Conservation (phyloP, 2,113 vertebrate species). For the Rana temporaria region DNA sequence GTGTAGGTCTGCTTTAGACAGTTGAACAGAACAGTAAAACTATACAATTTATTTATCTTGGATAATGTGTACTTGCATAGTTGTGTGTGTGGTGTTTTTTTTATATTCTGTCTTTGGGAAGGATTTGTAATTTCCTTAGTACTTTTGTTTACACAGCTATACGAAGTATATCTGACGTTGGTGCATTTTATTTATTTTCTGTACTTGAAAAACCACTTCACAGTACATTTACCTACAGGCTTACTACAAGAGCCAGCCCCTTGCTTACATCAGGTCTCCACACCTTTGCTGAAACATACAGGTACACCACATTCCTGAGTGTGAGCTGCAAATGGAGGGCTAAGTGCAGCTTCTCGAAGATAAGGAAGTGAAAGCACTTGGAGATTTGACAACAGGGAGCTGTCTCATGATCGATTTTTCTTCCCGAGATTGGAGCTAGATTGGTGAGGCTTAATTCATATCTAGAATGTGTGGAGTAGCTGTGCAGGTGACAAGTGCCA, state of each 20-base stretch:
- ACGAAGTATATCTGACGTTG: neutral
- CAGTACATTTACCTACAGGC: neutral
- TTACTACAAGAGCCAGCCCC: neutral
- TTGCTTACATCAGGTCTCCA: neutral
- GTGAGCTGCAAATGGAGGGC: too few relatives aligned
- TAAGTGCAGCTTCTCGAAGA: neutral
- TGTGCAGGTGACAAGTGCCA: too few relatives aligned
- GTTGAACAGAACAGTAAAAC: too few relatives aligned
- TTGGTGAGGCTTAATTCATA: too few relatives aligned
- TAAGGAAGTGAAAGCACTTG: neutral
- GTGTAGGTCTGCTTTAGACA: too few relatives aligned
- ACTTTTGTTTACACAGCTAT: neutral
- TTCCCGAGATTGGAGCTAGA: too few relatives aligned
- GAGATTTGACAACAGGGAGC: neutral
- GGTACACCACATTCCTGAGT: neutral
- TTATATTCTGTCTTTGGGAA: too few relatives aligned
- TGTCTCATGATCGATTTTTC: neutral
- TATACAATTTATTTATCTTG: too few relatives aligned
- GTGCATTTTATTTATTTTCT: neutral
- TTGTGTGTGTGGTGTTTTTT: too few relatives aligned
- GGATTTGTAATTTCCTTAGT: too few relatives aligned
- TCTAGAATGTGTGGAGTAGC: too few relatives aligned
- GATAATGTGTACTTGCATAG: too few relatives aligned
- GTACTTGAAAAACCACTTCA: slow-evolving; percentile 18
- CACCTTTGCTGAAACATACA: neutral